phyloP scores from a whole-genome alignment of 2,797 vertebrate genomes.

The Apogon talboti region DNA sequence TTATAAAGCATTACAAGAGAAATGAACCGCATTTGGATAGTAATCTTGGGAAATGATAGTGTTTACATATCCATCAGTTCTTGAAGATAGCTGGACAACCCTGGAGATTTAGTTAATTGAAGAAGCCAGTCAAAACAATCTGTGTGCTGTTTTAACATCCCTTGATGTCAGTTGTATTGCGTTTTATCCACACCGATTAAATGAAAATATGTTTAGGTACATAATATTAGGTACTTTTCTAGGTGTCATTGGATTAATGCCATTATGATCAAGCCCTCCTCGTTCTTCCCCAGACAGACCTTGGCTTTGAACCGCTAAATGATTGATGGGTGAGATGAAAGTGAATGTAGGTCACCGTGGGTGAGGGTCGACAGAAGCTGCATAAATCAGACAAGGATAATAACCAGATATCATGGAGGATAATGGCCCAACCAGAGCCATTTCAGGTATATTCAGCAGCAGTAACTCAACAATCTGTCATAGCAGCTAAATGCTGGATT shows the following conservation, averaged over 20 bases:
- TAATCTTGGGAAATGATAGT: constrained; percentile 15
- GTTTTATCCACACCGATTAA: constrained; percentile 22
- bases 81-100: constrained; percentile 36
- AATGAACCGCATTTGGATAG: too few species aligned
- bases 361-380: constrained; percentile 68
- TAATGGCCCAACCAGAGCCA: constrained; percentile 67
- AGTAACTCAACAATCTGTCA: constrained; percentile 56
- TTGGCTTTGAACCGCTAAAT: constrained; percentile 77
- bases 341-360: constrained; percentile 79
- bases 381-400: constrained; percentile 76
- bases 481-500: constrained; percentile 35
- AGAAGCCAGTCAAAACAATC: constrained; percentile 32
- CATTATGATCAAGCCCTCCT: constrained; percentile 65
- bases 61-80: constrained; percentile 33
- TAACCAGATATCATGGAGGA: constrained; percentile 71
- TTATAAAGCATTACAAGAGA: constrained; percentile 23
- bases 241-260: constrained; percentile 57
- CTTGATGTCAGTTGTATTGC: constrained; percentile 27
- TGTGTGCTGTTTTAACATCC: constrained; percentile 15
- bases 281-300: constrained; percentile 65
- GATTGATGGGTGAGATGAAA: constrained; percentile 80
- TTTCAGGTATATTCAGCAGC: constrained; percentile 68
- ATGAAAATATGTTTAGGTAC: constrained; percentile 28
- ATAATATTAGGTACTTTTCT: constrained; percentile 28
- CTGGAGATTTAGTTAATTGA: constrained; percentile 8